A percentile compares a stretch with the other conserved stretches of the same genome.
Conservation (phyloP, 2,888 invertebrate genomes). For the Alloplasta piceator region DNA sequence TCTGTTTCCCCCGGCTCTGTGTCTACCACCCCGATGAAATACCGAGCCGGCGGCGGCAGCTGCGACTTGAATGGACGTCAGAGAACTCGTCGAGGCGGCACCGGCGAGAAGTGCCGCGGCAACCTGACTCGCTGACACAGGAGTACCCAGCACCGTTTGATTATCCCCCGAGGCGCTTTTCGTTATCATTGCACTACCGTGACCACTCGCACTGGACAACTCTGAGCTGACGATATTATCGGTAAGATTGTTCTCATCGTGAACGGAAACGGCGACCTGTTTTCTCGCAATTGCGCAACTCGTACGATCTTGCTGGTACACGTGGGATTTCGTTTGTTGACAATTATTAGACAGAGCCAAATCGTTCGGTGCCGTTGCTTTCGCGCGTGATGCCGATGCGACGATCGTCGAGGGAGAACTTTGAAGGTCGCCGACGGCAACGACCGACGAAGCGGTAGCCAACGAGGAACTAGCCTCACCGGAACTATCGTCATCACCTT, state of each 20-base stretch:
- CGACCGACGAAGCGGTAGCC: conserved; percentile 69
- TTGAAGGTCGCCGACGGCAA: conserved; percentile 63
- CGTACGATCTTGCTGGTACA: no score
- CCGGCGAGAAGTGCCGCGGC: conserved; percentile 85
- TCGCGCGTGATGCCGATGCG: conserved; percentile 67
- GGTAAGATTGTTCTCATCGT: conserved; percentile 73
- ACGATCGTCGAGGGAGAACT: conserved; percentile 56
- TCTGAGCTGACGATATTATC: conserved; percentile 67
- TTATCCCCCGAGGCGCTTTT: conserved; percentile 84
- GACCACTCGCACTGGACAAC: conserved; percentile 33
- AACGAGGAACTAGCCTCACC: conserved; percentile 75
- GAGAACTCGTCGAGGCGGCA: conserved; percentile 83
- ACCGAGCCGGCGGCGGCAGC: not conserved
- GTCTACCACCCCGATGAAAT: conserved; percentile 73
- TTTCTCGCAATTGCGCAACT: not conserved
- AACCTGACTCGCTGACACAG: conserved; percentile 85
- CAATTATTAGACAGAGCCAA: no score
- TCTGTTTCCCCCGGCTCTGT: conserved; percentile 71
- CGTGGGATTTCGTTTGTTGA: no score
- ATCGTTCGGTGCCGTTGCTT: conserved; percentile 28
- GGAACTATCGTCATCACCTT: conserved; percentile 76
- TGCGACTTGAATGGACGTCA: conserved; percentile 76
- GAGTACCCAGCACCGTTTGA: conserved; percentile 81
- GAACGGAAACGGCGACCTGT: conserved; percentile 78
- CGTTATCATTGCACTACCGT: conserved; percentile 76